Conservation (phyloP, 2,113 vertebrate species). For the Pseudonaja textilis region DNA sequence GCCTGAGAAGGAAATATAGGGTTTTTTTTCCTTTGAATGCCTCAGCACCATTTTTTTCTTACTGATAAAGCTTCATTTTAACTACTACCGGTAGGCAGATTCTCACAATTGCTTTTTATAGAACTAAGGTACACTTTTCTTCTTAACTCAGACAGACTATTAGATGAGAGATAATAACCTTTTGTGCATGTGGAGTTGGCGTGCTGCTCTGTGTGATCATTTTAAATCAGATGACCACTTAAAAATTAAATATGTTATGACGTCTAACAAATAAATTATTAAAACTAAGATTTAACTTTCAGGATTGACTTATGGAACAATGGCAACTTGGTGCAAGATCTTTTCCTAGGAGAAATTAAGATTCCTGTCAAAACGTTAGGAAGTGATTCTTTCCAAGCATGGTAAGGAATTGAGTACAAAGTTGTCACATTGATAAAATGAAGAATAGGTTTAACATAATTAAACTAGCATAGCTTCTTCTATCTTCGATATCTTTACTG, state of each 20-base stretch:
- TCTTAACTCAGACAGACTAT: conserved; percentile 49
- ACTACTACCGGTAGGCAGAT: conserved; percentile 35
- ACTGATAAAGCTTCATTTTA: conserved; percentile 51
- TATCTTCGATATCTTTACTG: background rate
- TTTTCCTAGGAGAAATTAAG: conserved; percentile 93
- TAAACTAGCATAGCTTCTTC: background rate
- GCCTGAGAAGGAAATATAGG: conserved; percentile 43
- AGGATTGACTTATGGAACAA: conserved; percentile 97
- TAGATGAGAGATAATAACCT: conserved; percentile 65
- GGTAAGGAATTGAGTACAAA: conserved; percentile 74
- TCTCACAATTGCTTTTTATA: conserved; percentile 48
- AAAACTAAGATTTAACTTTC: conserved; percentile 63
- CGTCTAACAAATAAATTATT: conserved; percentile 32
- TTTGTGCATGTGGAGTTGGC: conserved; percentile 71
- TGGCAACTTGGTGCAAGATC: conserved; percentile 91
- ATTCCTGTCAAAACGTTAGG: conserved; percentile 90
- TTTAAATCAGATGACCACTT: conserved; percentile 14
- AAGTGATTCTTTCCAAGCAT: conserved; percentile 86
- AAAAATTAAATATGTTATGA: background rate
- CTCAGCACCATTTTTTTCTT: conserved; percentile 21
- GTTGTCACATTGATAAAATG: background rate
- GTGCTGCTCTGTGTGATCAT: conserved; percentile 10
- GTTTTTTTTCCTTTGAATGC: conserved; percentile 51
- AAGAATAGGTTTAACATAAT: background rate
- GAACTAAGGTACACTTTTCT: conserved; percentile 55